Evolutionary conservation across 2,113 vertebrate species (phyloP).

Genomic region (Catharus bicknelli): DNA sequence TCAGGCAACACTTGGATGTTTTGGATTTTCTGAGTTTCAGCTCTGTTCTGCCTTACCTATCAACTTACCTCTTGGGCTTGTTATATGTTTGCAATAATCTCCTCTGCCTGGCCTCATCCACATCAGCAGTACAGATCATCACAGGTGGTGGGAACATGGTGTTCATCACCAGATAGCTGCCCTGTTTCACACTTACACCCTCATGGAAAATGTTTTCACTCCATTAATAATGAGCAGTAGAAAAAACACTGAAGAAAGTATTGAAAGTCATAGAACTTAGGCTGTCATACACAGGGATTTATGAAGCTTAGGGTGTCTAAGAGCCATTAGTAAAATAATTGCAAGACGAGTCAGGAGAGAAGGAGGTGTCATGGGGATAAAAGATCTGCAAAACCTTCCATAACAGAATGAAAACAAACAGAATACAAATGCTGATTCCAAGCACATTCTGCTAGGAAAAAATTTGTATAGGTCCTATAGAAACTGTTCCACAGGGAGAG

Average conservation of each 20-base stretch:
- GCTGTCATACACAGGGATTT: background rate
- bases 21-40: background rate
- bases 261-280: background rate
- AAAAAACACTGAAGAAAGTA: background rate
- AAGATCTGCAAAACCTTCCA: background rate
- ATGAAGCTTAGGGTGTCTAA: background rate
- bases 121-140: background rate
- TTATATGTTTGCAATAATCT: background rate
- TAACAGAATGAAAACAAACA: background rate
- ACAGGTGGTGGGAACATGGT: background rate
- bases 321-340: background rate
- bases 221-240: background rate
- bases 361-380: background rate
- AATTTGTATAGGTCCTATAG: background rate
- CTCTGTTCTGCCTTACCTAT: background rate
- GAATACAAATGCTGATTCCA: background rate
- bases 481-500: background rate
- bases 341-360: background rate
- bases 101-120: background rate
- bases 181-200: background rate
- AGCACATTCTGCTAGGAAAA: background rate
- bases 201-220: background rate
- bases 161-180: background rate
- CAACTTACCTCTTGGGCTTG: background rate
- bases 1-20: background rate